Percentiles rank a stretch among this genome's conserved stretches.
Conservation (phyloP, 1,140 invertebrate species). For the Anastrepha ludens region DNA sequence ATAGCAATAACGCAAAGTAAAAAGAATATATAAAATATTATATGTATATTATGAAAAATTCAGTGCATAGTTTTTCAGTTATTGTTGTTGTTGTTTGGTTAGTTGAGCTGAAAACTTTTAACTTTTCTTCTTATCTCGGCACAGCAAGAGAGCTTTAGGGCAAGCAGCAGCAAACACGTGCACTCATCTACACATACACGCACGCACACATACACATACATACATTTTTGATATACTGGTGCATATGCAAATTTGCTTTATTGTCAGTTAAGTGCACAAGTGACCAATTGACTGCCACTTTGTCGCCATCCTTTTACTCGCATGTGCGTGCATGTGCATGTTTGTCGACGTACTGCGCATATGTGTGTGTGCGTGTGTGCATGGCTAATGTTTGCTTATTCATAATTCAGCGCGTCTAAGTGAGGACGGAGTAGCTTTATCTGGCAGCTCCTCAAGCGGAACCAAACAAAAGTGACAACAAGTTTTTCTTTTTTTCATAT, state of each 20-base stretch:
- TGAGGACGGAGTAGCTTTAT: not conserved
- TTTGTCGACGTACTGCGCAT: not conserved
- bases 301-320: constrained; percentile 23
- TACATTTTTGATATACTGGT: constrained; percentile 3
- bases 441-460: constrained; percentile 17
- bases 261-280: constrained; percentile 46
- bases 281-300: constrained; percentile 54
- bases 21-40: not conserved
- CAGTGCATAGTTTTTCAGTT: not conserved
- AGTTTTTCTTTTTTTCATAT: not conserved
- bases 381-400: constrained; percentile 23
- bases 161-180: not conserved
- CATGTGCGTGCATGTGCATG: not conserved
- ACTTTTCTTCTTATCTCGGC: constrained; percentile 34
- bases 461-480: not conserved
- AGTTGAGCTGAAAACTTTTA: constrained; percentile 43
- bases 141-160: constrained; percentile 17
- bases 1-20: constrained; percentile 49
- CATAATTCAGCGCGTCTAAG: constrained; percentile 40
- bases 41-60: constrained; percentile 1
- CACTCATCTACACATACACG: too few species aligned
- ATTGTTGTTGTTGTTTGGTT: constrained; percentile 20
- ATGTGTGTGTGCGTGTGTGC: not conserved
- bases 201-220: not conserved
- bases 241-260: constrained; percentile 51